These are phyloP conservation scores for Gadopsis marmoratus DNA, from an alignment of 2,797 vertebrate species.

Conservation along the genomic window DNA sequence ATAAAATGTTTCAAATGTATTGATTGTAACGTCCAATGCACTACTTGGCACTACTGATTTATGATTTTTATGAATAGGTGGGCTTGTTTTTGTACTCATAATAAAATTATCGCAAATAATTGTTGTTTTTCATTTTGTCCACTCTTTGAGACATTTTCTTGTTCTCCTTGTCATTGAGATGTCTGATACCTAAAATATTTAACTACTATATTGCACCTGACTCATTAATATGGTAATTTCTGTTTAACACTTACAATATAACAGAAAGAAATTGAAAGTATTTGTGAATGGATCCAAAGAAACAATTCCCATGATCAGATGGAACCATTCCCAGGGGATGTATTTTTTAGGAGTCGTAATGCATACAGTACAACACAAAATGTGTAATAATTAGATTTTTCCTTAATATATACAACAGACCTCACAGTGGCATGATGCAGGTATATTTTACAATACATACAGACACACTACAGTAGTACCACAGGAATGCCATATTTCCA, in stretches of 20 bases:
- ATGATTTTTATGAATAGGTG: constrained; percentile 20
- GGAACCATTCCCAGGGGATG: not conserved
- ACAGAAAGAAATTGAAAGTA: not conserved
- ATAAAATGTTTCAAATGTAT: constrained; percentile 12
- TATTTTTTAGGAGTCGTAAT: not conserved
- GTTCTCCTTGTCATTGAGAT: not conserved
- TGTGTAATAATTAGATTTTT: not conserved
- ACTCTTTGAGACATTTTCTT: not conserved
- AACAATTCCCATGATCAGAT: not conserved
- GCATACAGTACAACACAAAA: not conserved
- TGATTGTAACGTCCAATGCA: not conserved
- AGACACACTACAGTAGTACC: not conserved
- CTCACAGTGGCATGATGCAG: not conserved
- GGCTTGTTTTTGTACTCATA: constrained; percentile 39
- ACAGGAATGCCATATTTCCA: not conserved
- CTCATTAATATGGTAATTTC: not conserved
- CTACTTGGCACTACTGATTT: not conserved
- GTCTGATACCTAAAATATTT: not conserved
- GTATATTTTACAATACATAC: not conserved
- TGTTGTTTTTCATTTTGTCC: constrained; percentile 7
- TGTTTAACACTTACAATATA: not conserved
- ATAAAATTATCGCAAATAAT: constrained; percentile 22
- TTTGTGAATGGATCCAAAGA: not conserved
- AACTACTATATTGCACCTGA: not conserved
- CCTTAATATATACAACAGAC: not conserved